phyloP scores from a whole-genome alignment of 2,888 invertebrate genomes.

The Coleophora flavipennella region DNA sequence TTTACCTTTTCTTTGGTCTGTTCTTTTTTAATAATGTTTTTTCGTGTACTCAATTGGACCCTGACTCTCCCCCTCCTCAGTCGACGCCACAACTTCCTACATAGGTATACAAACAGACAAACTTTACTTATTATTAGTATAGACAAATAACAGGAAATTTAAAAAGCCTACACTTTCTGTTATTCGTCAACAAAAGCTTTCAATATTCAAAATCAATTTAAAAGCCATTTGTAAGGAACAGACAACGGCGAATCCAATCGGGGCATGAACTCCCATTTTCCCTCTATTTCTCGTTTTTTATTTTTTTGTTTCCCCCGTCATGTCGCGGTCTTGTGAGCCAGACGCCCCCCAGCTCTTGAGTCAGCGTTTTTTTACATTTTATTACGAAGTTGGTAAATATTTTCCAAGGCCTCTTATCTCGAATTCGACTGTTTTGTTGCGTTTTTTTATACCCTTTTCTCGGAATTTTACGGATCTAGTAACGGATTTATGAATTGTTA shows the following conservation, averaged over 20 bases:
- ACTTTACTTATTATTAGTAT: no score
- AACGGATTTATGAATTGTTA: no score
- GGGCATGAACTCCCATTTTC: slow-evolving; percentile 55
- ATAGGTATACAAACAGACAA: no score
- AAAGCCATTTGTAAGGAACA: slow-evolving; percentile 67
- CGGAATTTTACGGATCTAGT: neutral
- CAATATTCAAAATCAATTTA: slow-evolving; percentile 66
- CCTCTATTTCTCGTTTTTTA: slow-evolving; percentile 42
- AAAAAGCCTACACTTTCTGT: slow-evolving; percentile 9
- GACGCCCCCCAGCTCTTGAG: slow-evolving; percentile 66
- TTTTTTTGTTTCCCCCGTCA: slow-evolving; percentile 42
- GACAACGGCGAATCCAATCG: slow-evolving; percentile 69
- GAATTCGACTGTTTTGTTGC: slow-evolving; percentile 42
- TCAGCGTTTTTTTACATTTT: slow-evolving; percentile 66
- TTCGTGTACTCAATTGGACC: no score
- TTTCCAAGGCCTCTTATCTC: slow-evolving; percentile 47
- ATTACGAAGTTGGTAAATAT: slow-evolving; percentile 67
- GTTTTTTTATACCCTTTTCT: slow-evolving; percentile 8
- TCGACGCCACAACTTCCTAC: no score
- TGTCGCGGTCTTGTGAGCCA: slow-evolving; percentile 65
- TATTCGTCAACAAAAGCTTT: slow-evolving; percentile 46
- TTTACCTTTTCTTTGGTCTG: no score
- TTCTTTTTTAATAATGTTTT: no score
- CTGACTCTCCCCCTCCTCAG: no score
- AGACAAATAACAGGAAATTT: slow-evolving; percentile 4